These are phyloP conservation scores for Casuarius casuarius DNA, from an alignment of 2,113 vertebrate species.

Conservation along the genomic window DNA sequence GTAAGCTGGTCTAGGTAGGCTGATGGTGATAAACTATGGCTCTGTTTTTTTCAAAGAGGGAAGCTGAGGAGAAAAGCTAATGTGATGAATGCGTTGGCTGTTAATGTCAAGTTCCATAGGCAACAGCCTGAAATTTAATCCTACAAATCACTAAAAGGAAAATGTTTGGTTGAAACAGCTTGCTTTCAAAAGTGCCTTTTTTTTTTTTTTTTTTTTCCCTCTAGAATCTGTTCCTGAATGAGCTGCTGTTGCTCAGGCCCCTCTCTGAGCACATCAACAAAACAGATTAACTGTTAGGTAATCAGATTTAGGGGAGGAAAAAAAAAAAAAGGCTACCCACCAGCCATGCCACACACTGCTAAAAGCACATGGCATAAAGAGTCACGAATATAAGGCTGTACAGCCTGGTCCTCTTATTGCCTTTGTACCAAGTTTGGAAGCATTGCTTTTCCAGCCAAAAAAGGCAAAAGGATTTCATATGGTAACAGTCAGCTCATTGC, in stretches of 20 bases:
- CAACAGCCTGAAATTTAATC: conserved; percentile 50
- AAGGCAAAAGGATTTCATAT: background rate
- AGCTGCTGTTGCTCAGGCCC: background rate
- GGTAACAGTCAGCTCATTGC: background rate
- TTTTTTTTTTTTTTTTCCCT: background rate
- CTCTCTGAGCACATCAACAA: background rate
- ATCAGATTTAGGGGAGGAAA: background rate
- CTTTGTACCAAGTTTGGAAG: background rate
- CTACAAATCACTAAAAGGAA: conserved; percentile 19
- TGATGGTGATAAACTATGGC: background rate
- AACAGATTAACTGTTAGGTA: conserved; percentile 63
- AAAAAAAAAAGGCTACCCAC: background rate
- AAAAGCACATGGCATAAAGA: conserved; percentile 5
- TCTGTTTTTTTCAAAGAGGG: background rate
- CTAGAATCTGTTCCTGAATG: background rate
- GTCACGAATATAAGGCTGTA: background rate
- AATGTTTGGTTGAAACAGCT: conserved; percentile 29
- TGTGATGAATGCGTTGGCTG: background rate
- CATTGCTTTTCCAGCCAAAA: background rate
- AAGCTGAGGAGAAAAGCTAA: background rate
- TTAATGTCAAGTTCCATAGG: conserved; percentile 14
- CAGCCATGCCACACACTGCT: background rate
- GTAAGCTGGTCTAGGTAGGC: background rate
- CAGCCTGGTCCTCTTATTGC: background rate
- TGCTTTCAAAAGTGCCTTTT: background rate